phyloP scores from a whole-genome alignment of 2,113 vertebrate species.

The Galeopterus variegatus region DNA sequence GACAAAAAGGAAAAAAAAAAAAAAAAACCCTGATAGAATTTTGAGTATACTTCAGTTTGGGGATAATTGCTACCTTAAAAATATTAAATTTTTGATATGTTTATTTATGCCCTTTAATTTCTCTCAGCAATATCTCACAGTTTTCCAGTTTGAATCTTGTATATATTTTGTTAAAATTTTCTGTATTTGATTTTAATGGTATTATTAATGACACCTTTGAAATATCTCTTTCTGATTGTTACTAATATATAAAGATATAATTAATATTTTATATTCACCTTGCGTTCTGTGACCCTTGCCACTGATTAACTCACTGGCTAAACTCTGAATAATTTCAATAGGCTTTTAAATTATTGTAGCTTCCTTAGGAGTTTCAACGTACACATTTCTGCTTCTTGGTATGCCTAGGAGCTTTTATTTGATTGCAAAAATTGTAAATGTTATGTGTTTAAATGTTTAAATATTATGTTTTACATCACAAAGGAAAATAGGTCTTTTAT shows the following conservation, averaged over 20 bases:
- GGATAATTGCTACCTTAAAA: neutral
- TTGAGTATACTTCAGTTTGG: neutral
- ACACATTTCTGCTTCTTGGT: neutral
- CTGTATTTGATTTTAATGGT: neutral
- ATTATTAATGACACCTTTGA: neutral
- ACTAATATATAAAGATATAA: neutral
- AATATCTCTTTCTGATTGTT: neutral
- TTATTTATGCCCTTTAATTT: neutral
- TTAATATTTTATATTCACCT: neutral
- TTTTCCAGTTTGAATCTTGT: neutral
- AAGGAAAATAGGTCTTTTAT: neutral
- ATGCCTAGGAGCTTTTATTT: neutral
- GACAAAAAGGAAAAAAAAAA: too few relatives aligned
- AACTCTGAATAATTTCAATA: neutral
- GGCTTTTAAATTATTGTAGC: neutral
- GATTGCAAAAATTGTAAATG: neutral
- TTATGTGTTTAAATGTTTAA: neutral
- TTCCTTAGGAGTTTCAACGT: neutral
- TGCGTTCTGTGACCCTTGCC: neutral
- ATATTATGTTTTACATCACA: neutral
- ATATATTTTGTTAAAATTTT: constrained; percentile 15
- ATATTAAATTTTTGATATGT: neutral
- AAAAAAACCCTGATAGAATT: neutral
- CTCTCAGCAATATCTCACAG: neutral
- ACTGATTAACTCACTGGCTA: neutral